Evolutionary conservation across 1,140 invertebrate species (phyloP).

Genomic region (Oryctes rhinoceros): DNA sequence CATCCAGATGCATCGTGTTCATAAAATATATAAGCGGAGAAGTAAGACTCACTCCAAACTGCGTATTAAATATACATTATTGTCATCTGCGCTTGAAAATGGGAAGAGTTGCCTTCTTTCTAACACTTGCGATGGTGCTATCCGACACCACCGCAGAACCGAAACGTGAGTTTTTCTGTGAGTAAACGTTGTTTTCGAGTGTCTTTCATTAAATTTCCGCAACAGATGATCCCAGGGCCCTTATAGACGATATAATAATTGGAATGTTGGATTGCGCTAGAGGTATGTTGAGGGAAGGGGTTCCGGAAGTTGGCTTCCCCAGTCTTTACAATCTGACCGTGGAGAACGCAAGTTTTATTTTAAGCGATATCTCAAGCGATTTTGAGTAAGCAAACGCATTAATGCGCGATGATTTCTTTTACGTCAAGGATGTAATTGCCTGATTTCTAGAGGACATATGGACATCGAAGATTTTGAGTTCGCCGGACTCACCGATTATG

Average conservation of each 20-base stretch:
- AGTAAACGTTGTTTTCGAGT: not conserved
- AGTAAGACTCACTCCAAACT: not conserved
- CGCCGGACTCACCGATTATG: not conserved
- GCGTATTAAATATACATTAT: not conserved
- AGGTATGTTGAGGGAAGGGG: not conserved
- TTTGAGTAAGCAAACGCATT: not conserved
- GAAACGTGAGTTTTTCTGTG: not conserved
- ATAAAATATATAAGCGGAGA: not conserved
- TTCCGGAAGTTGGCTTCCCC: not conserved
- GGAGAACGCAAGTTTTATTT: not conserved
- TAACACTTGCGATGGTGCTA: not conserved
- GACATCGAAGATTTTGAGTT: not conserved
- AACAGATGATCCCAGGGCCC: not conserved
- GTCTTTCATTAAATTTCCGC: not conserved
- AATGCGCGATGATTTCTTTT: not conserved
- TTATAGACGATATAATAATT: not conserved
- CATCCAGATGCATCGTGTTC: not conserved
- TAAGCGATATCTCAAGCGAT: not conserved
- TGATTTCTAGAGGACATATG: not conserved
- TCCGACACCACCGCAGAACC: not conserved
- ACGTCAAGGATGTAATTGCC: not conserved
- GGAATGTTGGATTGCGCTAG: not conserved
- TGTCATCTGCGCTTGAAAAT: not conserved
- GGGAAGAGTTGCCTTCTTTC: not conserved
- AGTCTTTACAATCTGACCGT: not conserved